Evolutionary conservation across 2,797 vertebrate genomes (phyloP).

Genomic region (Luscinia luscinia): DNA sequence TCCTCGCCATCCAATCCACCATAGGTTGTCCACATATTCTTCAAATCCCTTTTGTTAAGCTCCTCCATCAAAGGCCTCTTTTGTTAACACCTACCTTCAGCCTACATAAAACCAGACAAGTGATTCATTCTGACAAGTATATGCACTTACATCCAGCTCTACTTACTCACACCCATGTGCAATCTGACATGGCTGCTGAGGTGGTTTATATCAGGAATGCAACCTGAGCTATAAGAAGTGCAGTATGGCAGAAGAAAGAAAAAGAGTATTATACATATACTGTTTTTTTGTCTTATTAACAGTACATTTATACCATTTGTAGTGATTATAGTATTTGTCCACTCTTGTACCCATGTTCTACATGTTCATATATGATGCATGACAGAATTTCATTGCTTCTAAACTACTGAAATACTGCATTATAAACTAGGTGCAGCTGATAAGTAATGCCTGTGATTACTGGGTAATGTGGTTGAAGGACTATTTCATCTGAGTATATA

Average conservation of each 20-base stretch:
- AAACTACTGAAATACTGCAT: not conserved
- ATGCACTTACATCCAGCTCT: not conserved
- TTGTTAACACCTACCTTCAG: not conserved
- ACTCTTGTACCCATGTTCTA: not conserved
- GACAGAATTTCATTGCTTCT: not conserved
- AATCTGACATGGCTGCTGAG: not conserved
- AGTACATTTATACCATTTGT: not conserved
- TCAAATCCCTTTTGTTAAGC: not conserved
- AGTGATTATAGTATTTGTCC: not conserved
- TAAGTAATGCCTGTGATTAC: not conserved
- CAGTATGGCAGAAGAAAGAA: not conserved
- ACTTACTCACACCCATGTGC: not conserved
- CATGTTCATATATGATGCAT: not conserved
- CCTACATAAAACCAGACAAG: not conserved
- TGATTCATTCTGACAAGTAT: not conserved
- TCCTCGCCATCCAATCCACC: not conserved
- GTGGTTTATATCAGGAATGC: not conserved
- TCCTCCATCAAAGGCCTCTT: not conserved
- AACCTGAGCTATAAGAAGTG: not conserved
- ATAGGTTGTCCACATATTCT: not conserved
- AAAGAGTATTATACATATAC: not conserved
- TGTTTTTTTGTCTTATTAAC: not conserved
- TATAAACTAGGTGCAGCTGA: conserved; percentile 11
- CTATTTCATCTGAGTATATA: conserved; percentile 71
- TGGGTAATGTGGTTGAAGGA: conserved; percentile 68